Evolutionary conservation across 2,888 invertebrate genomes (phyloP), one percentile per base, ranked within the genome.

Genomic region (Heliconius erato): DNA sequence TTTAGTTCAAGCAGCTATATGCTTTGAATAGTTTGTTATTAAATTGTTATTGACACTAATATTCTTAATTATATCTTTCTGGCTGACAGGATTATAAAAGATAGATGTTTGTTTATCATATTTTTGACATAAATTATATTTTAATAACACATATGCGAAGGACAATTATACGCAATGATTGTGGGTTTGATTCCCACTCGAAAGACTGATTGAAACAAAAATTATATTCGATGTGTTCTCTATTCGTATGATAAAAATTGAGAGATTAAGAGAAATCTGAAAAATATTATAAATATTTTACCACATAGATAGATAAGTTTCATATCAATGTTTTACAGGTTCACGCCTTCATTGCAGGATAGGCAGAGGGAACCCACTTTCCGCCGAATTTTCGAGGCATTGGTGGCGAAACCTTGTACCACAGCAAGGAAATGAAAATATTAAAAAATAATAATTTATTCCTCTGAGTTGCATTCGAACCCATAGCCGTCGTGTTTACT

Each of bases 1-100:
- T 90, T 81, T 80, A 85, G 82, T 84, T 79, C 83, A 83, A 85
- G 84, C n/a, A 35, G 28, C n/a, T 68, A 79, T 54, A 85, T 85
- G 63, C 28, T 19, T 82, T 44, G 81, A 67, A 81, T 81, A 76
- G 16, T 84, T 78, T 69, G 76, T 78, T 76, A 86, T 85, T 85
- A 84, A 79, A 74, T 81, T 84, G 80, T 77, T 76, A 83, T 86
- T 63, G 83, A 81, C 79, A 79, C 81, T 84, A 82, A 83, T 80
- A 81, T 71, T 68, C 67, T 80, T 82, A 85, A 84, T 85, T 84
- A 84, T 68, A 82, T 74, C 28, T 19, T 67, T 84, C 81, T 84
- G 23, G 79, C 82, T 84, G 28, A 67, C 26, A 0, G 28, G 14
- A 67, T 67, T 26, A 65, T 65, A n/a, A 12, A 26, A 26, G 26